Base-by-base conservation (phyloP, 2,113 vertebrate species). In the Protobothrops flavoviridis region DNA sequence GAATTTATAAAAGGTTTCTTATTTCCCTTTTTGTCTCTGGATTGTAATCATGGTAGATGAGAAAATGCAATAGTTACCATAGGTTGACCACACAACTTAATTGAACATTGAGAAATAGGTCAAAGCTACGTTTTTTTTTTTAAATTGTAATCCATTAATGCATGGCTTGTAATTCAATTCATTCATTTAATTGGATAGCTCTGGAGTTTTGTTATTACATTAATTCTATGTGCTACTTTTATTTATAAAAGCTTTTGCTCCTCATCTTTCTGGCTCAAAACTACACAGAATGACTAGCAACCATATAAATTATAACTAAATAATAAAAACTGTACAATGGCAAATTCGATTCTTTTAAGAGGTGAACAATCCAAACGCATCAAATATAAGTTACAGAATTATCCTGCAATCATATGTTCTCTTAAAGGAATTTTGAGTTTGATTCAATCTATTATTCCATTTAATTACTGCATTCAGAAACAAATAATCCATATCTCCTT, bases 11-110 rank as follows among this genome's bases (percentile, higher is more conserved):
- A 45, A 56, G 13, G 17, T 2, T 5, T 88, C 43, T 91, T 92
- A 94, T 94, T 95, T 95, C 59, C 29, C 29, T 88, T 50, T 29
- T 45, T 56, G 24, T 17, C 94, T 91, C 43, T 55, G 94, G 93
- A 95, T 81, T 93, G 95, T 92, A 95, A 20, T 81, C 50, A 53
- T 96, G 89, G 88, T 52, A 29, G 53, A 26, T 43, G 88, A 94
- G 94, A 39, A 69, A 85, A 94, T n/a, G 88, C 93, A 90, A 74
- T 94, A 95, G 96, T 97, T 95, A 96, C 90, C 50, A 88, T 48
- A 86, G 43, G 33, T 92, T 43, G 50, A 92, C 94, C 50, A 33
- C 55, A 91, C 3, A 94, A 92, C 92, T 95, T 93, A 91, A 93
- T 0, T 11, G 91, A 56, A 61, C 87, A 39, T 23, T 0, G 23